A percentile compares a stretch with the other conserved stretches of the same genome.
Conservation (phyloP, 1,140 invertebrate species). For the Trichomalopsis sarcophagae region DNA sequence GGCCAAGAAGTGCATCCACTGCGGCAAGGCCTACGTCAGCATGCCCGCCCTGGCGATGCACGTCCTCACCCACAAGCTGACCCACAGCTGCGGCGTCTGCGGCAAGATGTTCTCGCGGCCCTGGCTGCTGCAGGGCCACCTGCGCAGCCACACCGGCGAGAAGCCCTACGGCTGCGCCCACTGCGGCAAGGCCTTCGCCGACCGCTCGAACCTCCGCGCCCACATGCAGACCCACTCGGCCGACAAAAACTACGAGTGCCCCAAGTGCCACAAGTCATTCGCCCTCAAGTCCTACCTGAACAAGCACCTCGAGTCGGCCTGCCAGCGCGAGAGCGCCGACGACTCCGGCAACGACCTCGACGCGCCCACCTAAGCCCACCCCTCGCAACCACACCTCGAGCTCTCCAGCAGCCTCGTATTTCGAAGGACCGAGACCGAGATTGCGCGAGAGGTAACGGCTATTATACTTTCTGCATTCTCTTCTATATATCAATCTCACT, state of each 20-base stretch:
- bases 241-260: constrained; percentile 96
- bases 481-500: too few species aligned
- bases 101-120: constrained; percentile 98
- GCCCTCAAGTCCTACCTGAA: constrained; percentile 99
- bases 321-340: constrained; percentile 83
- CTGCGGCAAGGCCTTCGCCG: constrained; percentile 98
- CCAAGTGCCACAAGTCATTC: constrained; percentile 96
- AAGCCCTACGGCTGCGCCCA: constrained; percentile 99
- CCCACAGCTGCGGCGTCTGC: constrained; percentile 96
- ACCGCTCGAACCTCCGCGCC: constrained; percentile 96
- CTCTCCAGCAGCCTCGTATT: not conserved
- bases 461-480: too few species aligned
- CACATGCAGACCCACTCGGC: constrained; percentile 99
- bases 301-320: constrained; percentile 98
- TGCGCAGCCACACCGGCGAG: constrained; percentile 97
- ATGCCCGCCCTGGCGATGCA: constrained; percentile 99
- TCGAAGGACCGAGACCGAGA: not conserved
- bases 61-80: constrained; percentile 94
- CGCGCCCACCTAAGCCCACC: not conserved
- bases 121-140: constrained; percentile 97
- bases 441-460: not conserved
- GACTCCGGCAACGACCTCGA: constrained; percentile 32
- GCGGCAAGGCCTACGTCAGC: constrained; percentile 97
- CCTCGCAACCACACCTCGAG: not conserved
- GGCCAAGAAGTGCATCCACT: constrained; percentile 95